Base-by-base conservation (phyloP, 2,888 invertebrate genomes). In the Cerceris ruficornis region DNA sequence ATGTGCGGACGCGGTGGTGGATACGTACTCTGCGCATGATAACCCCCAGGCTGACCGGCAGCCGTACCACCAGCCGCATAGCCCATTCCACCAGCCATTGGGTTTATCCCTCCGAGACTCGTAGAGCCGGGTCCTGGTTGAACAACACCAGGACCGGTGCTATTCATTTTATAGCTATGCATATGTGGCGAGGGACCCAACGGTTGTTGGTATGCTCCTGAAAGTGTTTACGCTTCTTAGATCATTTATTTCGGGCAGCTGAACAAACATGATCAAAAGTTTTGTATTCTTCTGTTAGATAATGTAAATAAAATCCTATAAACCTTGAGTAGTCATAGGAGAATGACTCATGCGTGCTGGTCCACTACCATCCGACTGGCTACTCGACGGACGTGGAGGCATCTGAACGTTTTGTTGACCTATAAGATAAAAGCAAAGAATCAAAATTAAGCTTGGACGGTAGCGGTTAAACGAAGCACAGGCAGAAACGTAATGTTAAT, bases 361-460 rank as follows among this genome's bases (percentile, higher is more conserved):
- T 90, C 94, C 94, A 91, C 94, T 93, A 90, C 94, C 93, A 90
- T 94, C 94, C 77, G 94, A 94, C 90, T 94, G 92, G 88, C 92
- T 92, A 93, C 98, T 98, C 90, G 98, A 97, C 93, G 98, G 98
- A 92, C 98, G 96, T 92, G 97, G 97, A 93, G 98, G 98, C 96
- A 98, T 98, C 94, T 97, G 96, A 95, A 97, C 96, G 96, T 96
- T 98, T 95, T 97, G 97, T 93, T 96, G 96, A 92, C 96, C 96
- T 96, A 93, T 2, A 79, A 52, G 42, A 55, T 28, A 1, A 52
- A 17, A 50, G 42, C 28, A 15, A 55, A 0, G 7, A 11, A 15
- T 46, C 46, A 11, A 42, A 2, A 41, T 58, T 58, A 41, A 41
- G 0, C 2, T 7, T 41, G 13, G 28, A 28, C 28, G 28, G 28